Evolutionary conservation across 2,797 vertebrate genomes (phyloP).

Genomic region (Danio kyathit): DNA sequence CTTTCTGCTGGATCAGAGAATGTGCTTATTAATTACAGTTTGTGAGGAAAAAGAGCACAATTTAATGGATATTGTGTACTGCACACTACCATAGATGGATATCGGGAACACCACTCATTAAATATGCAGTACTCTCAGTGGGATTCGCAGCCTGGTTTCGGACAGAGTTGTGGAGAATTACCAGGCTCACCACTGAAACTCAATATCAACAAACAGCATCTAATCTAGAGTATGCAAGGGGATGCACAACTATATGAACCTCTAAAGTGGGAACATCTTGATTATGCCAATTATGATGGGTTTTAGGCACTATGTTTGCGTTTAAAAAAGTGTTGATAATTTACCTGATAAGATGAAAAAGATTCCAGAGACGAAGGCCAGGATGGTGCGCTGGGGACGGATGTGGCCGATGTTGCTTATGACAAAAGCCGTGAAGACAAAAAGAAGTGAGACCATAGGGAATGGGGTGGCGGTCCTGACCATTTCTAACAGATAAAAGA

Average conservation of each 20-base stretch:
- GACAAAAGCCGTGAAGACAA: constrained; percentile 86
- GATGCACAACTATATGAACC: neutral
- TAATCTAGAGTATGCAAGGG: neutral
- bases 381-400: constrained; percentile 84
- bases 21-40: constrained; percentile 31
- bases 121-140: constrained; percentile 48
- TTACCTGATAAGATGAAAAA: constrained; percentile 86
- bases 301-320: neutral
- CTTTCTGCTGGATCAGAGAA: neutral
- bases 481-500: constrained; percentile 59
- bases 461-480: constrained; percentile 85
- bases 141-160: constrained; percentile 38
- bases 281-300: neutral
- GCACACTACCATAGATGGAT: constrained; percentile 37
- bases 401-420: constrained; percentile 89
- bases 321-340: neutral
- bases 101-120: constrained; percentile 48
- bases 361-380: constrained; percentile 85
- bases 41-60: constrained; percentile 5
- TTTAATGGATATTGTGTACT: constrained; percentile 32
- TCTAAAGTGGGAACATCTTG: constrained; percentile 2
- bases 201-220: constrained; percentile 13
- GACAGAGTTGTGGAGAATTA: neutral
- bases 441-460: constrained; percentile 84
- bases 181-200: neutral